Conservation (phyloP, 2,888 invertebrate species). For the Drosophila antonietae region DNA sequence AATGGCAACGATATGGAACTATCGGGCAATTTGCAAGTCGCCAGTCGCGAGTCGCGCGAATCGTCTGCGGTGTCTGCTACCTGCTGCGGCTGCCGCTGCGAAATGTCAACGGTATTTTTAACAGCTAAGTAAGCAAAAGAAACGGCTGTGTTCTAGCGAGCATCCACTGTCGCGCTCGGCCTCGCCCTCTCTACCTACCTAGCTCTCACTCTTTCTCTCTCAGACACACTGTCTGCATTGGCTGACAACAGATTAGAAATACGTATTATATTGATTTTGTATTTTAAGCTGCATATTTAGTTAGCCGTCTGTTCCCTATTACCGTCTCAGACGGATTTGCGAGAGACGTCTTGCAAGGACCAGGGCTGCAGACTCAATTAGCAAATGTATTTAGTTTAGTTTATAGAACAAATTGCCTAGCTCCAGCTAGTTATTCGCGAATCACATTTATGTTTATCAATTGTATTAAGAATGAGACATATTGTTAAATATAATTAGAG, state of each 20-base stretch:
- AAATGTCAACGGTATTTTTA: constrained; percentile 79
- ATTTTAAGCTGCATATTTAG: constrained; percentile 28
- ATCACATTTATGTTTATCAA: not conserved
- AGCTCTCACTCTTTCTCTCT: not conserved
- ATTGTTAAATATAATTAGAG: too few relatives aligned
- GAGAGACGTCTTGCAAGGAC: constrained; percentile 42
- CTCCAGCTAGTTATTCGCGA: not conserved
- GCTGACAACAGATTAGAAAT: constrained; percentile 33
- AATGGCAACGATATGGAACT: constrained; percentile 23
- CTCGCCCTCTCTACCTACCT: not conserved
- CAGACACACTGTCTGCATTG: constrained; percentile 10
- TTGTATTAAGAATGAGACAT: not conserved
- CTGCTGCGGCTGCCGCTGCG: constrained; percentile 31
- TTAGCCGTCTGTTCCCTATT: constrained; percentile 21
- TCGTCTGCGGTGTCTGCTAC: constrained; percentile 20
- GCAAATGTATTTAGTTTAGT: not conserved
- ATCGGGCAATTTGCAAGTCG: constrained; percentile 26
- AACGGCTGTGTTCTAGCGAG: constrained; percentile 17
- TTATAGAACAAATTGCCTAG: not conserved
- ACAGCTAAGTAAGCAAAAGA: constrained; percentile 47
- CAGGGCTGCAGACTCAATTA: not conserved
- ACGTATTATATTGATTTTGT: constrained; percentile 70
- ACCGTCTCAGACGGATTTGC: constrained; percentile 45
- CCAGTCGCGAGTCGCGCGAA: constrained; percentile 22
- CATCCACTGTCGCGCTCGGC: not conserved